A percentile compares a stretch with the other conserved stretches of the same genome.
phyloP scores from a whole-genome alignment of 2,797 vertebrate species.

The Karalla daura region DNA sequence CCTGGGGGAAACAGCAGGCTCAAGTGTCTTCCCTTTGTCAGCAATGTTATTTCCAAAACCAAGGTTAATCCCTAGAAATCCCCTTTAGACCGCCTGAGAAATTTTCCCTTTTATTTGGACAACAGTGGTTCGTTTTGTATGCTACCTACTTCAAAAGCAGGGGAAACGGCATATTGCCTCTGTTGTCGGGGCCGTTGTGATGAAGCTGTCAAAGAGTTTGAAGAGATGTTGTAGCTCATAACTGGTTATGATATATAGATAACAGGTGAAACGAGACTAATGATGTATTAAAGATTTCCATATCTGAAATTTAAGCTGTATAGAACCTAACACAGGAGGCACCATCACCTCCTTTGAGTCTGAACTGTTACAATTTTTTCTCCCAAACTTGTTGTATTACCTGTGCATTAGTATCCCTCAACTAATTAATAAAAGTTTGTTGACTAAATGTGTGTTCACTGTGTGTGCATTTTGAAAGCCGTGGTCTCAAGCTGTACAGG shows the following conservation, averaged over 20 bases:
- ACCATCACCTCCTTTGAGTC: slow-evolving; percentile 73
- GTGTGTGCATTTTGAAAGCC: not conserved
- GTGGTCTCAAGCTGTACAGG: not conserved
- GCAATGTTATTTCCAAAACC: slow-evolving; percentile 72
- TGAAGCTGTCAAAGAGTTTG: slow-evolving; percentile 64
- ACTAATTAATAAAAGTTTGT: slow-evolving; percentile 88
- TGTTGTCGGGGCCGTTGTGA: slow-evolving; percentile 56
- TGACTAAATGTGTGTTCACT: slow-evolving; percentile 72
- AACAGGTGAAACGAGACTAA: slow-evolving; percentile 74
- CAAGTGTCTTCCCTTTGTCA: slow-evolving; percentile 81
- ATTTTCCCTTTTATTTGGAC: slow-evolving; percentile 64
- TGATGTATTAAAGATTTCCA: slow-evolving; percentile 76
- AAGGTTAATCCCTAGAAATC: slow-evolving; percentile 66
- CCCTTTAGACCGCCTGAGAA: slow-evolving; percentile 58
- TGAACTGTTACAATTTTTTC: slow-evolving; percentile 81
- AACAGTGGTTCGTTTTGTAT: slow-evolving; percentile 71
- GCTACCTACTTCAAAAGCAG: slow-evolving; percentile 72
- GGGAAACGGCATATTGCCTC: slow-evolving; percentile 50
- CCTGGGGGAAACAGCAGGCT: slow-evolving; percentile 79
- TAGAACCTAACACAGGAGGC: slow-evolving; percentile 76
- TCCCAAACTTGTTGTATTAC: slow-evolving; percentile 86
- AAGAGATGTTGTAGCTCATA: slow-evolving; percentile 72
- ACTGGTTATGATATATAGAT: slow-evolving; percentile 70
- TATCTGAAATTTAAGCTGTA: slow-evolving; percentile 78
- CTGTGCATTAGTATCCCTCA: slow-evolving; percentile 86